These are phyloP conservation scores for Hippocampus comes DNA, from an alignment of 2,113 vertebrate species.

Conservation along the genomic window DNA sequence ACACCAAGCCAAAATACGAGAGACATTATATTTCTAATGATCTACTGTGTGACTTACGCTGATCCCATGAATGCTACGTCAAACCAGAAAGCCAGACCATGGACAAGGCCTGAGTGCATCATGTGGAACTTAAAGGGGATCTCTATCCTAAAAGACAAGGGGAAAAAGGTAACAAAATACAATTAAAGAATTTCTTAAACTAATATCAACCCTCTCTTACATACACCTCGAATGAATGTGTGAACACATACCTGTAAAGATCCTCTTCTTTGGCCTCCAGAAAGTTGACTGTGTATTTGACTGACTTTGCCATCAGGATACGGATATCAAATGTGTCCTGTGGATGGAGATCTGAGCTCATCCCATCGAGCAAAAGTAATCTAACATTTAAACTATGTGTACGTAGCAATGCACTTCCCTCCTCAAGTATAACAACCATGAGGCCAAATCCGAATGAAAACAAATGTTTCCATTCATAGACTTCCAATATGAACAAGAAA, in stretches of 20 bases:
- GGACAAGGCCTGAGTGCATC: slow-evolving; percentile 90
- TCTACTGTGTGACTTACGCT: slow-evolving; percentile 73
- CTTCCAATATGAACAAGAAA: no score
- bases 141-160: slow-evolving; percentile 79
- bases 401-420: neutral
- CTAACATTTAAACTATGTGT: neutral
- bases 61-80: slow-evolving; percentile 92
- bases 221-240: neutral
- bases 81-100: slow-evolving; percentile 94
- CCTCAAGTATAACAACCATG: neutral
- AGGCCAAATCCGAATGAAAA: neutral
- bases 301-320: slow-evolving; percentile 93
- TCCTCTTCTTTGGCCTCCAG: slow-evolving; percentile 94
- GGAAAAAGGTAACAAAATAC: neutral
- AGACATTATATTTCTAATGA: neutral
- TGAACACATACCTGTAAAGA: slow-evolving; percentile 82
- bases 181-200: neutral
- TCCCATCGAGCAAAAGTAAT: neutral
- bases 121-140: slow-evolving; percentile 97
- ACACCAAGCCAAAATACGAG: neutral
- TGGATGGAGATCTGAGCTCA: slow-evolving; percentile 3
- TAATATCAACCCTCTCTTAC: neutral
- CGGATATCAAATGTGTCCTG: slow-evolving; percentile 95
- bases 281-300: slow-evolving; percentile 95
- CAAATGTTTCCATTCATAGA: no score